A percentile compares a stretch with the other conserved stretches of the same genome.
Conservation (phyloP, 1,140 invertebrate species). For the Colletes gigas region DNA sequence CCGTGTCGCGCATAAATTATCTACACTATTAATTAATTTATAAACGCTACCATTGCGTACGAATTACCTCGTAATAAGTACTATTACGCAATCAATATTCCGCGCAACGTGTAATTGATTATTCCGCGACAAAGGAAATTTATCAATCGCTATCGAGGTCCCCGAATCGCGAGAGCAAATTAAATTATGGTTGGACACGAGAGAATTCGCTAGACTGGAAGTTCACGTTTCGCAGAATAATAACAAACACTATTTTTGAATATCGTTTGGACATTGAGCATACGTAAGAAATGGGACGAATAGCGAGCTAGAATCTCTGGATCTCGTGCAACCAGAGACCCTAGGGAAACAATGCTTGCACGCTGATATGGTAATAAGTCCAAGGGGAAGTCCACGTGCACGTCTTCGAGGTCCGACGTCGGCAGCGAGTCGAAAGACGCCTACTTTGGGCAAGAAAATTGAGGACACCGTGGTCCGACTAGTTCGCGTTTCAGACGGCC, state of each 20-base stretch:
- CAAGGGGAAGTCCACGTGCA: background rate
- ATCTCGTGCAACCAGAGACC: slow-evolving; percentile 16
- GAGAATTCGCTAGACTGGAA: too few relatives aligned
- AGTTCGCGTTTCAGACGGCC: background rate
- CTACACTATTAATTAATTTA: slow-evolving; percentile 43
- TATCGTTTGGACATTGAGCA: too few relatives aligned
- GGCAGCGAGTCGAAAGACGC: background rate
- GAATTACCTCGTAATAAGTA: slow-evolving; percentile 4
- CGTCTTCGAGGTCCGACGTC: background rate
- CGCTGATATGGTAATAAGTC: slow-evolving; percentile 13
- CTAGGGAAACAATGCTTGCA: slow-evolving; percentile 22
- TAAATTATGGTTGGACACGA: too few relatives aligned
- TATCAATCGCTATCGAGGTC: slow-evolving; percentile 15
- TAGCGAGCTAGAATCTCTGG: background rate
- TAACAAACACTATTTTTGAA: too few relatives aligned
- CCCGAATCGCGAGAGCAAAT: background rate
- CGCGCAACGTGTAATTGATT: background rate
- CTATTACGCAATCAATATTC: slow-evolving; percentile 25
- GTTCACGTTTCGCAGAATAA: background rate
- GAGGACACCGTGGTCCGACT: background rate
- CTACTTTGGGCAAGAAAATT: background rate
- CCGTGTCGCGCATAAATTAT: slow-evolving; percentile 42
- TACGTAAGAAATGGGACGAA: too few relatives aligned
- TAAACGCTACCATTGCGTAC: background rate
- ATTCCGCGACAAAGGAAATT: background rate